Percentiles rank a stretch among this genome's conserved stretches.
Evolutionary conservation across 2,797 vertebrate genomes (phyloP).

Genomic region (Coranthus polyacanthus): DNA sequence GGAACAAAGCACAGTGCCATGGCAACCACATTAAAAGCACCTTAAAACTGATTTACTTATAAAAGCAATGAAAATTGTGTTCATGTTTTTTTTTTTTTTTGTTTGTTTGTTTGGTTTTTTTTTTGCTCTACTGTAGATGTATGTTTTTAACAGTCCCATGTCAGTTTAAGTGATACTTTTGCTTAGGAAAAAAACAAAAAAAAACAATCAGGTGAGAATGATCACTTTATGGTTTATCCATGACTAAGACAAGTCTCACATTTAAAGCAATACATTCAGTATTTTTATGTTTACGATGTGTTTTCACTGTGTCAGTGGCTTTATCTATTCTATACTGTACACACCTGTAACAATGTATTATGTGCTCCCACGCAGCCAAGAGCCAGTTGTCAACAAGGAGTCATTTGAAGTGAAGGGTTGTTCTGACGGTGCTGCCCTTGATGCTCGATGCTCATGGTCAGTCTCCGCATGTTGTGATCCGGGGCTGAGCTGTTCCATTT

Average conservation of each 20-base stretch:
- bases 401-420: slow-evolving; percentile 43
- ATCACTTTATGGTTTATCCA: slow-evolving; percentile 46
- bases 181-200: slow-evolving; percentile 29
- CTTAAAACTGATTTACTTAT: slow-evolving; percentile 79
- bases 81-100: slow-evolving; percentile 35
- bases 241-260: slow-evolving; percentile 56
- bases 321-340: slow-evolving; percentile 72
- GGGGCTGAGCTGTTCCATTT: slow-evolving; percentile 55
- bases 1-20: slow-evolving; percentile 82
- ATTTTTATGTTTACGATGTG: slow-evolving; percentile 69
- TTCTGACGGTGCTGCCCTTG: slow-evolving; percentile 53
- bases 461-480: slow-evolving; percentile 56
- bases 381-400: slow-evolving; percentile 57
- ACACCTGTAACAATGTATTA: slow-evolving; percentile 60
- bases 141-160: slow-evolving; percentile 58
- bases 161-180: slow-evolving; percentile 50
- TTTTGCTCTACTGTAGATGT: slow-evolving; percentile 50
- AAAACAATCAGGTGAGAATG: slow-evolving; percentile 75
- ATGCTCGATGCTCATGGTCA: slow-evolving; percentile 54
- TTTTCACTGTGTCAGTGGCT: slow-evolving; percentile 70
- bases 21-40: slow-evolving; percentile 85
- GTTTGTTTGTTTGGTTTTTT: too few species aligned
- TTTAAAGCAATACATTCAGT: slow-evolving; percentile 81
- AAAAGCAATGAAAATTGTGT: slow-evolving; percentile 77
- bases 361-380: slow-evolving; percentile 57